These are phyloP conservation scores for Chelonus formosanus DNA, from an alignment of 2,888 invertebrate genomes.

Conservation along the genomic window DNA sequence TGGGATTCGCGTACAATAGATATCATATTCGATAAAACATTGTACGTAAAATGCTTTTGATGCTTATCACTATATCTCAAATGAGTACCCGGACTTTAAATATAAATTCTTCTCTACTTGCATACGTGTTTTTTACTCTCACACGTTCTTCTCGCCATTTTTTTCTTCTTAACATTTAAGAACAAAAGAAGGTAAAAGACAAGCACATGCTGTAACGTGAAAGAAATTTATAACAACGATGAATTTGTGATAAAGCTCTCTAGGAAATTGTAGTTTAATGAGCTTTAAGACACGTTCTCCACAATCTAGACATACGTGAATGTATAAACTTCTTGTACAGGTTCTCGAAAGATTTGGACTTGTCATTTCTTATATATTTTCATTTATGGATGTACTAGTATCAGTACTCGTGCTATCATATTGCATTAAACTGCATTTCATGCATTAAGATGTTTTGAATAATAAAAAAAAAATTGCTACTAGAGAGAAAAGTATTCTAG, in stretches of 20 bases:
- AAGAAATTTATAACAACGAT: conserved; percentile 55
- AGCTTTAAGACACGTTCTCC: conserved; percentile 38
- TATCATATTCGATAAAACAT: conserved; percentile 4
- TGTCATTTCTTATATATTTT: not conserved
- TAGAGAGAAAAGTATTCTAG: too few relatives aligned
- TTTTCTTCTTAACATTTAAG: not conserved
- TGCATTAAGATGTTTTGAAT: too few relatives aligned
- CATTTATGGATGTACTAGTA: too few relatives aligned
- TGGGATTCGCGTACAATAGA: not conserved
- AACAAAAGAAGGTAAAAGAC: conserved; percentile 7
- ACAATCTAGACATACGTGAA: conserved; percentile 5
- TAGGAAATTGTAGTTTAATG: conserved; percentile 56
- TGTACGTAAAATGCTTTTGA: not conserved
- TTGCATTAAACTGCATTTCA: too few relatives aligned
- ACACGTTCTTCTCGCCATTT: not conserved
- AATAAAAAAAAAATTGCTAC: too few relatives aligned
- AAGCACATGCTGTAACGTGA: conserved; percentile 48
- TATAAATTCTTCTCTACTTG: not conserved
- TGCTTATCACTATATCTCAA: not conserved
- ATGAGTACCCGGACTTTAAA: too few relatives aligned
- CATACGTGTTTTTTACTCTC: not conserved
- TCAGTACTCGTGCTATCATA: too few relatives aligned
- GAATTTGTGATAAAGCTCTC: conserved; percentile 54
- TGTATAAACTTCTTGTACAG: not conserved
- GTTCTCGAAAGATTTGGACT: not conserved